Evolutionary conservation across 2,113 vertebrate species (phyloP).

Genomic region (Pedetes capensis): DNA sequence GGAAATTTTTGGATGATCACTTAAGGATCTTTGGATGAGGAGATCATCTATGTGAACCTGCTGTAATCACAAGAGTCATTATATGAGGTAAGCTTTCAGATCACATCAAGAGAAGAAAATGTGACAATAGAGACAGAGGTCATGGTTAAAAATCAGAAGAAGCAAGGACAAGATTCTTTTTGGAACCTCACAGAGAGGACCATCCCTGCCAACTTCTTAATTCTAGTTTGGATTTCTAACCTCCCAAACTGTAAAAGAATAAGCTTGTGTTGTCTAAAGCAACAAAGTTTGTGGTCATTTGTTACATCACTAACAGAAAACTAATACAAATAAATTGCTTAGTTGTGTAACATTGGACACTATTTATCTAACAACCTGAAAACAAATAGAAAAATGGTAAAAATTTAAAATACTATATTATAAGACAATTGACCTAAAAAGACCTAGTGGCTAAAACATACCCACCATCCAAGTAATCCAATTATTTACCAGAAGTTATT

Average conservation of each 20-base stretch:
- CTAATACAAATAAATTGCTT: background rate
- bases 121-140: background rate
- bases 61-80: background rate
- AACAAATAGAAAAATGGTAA: background rate
- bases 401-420: background rate
- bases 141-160: background rate
- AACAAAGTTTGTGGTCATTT: background rate
- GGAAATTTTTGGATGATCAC: background rate
- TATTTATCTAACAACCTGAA: background rate
- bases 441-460: background rate
- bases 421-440: background rate
- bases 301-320: background rate
- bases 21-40: background rate
- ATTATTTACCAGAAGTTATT: background rate
- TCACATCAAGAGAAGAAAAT: background rate
- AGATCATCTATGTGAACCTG: background rate
- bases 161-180: background rate
- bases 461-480: background rate
- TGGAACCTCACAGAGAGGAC: background rate
- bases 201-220: background rate
- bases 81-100: background rate
- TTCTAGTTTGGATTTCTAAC: background rate
- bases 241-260: background rate
- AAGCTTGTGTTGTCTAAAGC: background rate
- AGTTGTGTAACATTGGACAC: background rate